These are phyloP conservation scores for Galemys pyrenaicus DNA, from an alignment of 2,113 vertebrate species.

Conservation along the genomic window DNA sequence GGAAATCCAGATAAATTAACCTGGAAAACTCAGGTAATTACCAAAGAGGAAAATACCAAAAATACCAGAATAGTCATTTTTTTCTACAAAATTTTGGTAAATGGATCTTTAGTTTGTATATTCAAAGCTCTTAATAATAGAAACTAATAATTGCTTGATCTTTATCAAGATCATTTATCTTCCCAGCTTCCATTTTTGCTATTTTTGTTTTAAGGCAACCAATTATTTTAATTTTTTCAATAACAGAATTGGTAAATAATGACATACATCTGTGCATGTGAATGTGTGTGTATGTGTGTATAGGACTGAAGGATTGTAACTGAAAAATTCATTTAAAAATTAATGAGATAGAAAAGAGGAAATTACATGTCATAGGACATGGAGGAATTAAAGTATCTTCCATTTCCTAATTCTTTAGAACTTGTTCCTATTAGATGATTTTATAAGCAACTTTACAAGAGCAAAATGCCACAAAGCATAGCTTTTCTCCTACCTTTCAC, in stretches of 20 bases:
- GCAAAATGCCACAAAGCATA: conserved; percentile 27
- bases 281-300: accelerated
- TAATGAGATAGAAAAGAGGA: neutral
- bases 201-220: neutral
- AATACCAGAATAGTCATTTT: neutral
- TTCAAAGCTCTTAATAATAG: neutral
- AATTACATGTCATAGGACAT: neutral
- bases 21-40: neutral
- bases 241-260: neutral
- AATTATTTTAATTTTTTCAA: neutral
- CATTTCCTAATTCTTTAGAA: neutral
- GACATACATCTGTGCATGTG: neutral
- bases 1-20: neutral
- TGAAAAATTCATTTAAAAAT: neutral
- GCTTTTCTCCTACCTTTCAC: neutral
- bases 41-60: neutral
- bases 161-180: neutral
- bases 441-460: neutral
- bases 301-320: neutral
- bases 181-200: neutral
- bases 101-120: neutral
- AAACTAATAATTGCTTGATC: neutral
- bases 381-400: neutral
- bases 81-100: neutral
- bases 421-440: neutral